These are phyloP conservation scores for Apodemia arnacis DNA, from an alignment of 2,888 invertebrate genomes.

Conservation along the genomic window DNA sequence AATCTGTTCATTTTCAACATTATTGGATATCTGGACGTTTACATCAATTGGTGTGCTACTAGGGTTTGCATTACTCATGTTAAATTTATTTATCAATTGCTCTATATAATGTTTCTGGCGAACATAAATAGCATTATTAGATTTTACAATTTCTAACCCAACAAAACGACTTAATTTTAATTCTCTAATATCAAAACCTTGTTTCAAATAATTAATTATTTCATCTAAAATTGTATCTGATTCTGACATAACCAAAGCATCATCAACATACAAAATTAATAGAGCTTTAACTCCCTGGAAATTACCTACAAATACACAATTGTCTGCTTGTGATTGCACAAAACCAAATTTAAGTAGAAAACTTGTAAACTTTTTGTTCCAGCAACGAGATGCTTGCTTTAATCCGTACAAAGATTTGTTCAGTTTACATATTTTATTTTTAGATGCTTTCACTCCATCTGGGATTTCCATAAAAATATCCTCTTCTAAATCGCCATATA, in stretches of 20 bases:
- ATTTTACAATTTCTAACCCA: too few species aligned
- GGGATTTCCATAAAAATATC: constrained; percentile 71
- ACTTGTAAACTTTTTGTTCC: constrained; percentile 74
- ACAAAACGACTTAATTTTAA: background rate
- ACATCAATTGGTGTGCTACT: background rate
- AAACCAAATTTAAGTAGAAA: constrained; percentile 80
- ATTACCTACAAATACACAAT: constrained; percentile 81
- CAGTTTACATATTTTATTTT: constrained; percentile 58
- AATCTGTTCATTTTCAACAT: background rate
- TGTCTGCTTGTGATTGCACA: constrained; percentile 70
- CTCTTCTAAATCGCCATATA: background rate
- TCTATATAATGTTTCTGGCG: background rate
- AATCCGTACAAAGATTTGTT: constrained; percentile 83
- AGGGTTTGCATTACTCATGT: background rate
- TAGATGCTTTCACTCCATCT: constrained; percentile 44
- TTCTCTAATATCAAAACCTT: background rate
- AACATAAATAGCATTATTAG: background rate
- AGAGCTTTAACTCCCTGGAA: constrained; percentile 74
- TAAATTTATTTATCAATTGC: background rate
- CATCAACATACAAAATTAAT: constrained; percentile 84
- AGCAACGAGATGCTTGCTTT: constrained; percentile 82
- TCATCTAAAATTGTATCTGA: background rate
- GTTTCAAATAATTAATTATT: background rate
- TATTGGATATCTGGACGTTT: background rate
- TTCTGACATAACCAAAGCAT: constrained; percentile 39